Percentiles rank a stretch among this genome's conserved stretches.
Conservation (phyloP, 2,113 vertebrate species). For the Larimichthys polyactis region DNA sequence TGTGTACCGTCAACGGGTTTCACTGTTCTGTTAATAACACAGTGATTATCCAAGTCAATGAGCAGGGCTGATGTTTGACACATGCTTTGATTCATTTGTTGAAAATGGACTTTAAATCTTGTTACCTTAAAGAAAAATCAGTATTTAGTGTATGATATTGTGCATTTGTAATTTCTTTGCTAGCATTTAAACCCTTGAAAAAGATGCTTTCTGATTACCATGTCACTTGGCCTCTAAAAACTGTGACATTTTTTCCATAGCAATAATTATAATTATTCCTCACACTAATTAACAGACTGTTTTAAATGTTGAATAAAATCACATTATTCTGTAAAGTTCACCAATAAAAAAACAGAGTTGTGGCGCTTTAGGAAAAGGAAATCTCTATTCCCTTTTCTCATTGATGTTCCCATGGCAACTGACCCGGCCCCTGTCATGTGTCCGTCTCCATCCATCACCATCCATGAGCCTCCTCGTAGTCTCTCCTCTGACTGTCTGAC, state of each 20-base stretch:
- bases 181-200: background rate
- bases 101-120: background rate
- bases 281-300: background rate
- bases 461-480: conserved; percentile 16
- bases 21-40: background rate
- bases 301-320: background rate
- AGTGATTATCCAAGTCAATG: background rate
- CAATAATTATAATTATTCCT: background rate
- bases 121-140: background rate
- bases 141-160: background rate
- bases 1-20: background rate
- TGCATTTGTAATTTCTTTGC: background rate
- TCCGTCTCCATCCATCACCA: conserved; percentile 38
- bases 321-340: background rate
- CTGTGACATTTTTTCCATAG: too few species aligned
- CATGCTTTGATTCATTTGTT: background rate
- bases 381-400: background rate
- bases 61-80: background rate
- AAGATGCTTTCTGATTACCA: too few species aligned
- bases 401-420: conserved; percentile 67
- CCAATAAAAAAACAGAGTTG: background rate
- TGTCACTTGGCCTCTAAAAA: too few species aligned
- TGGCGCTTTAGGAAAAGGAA: background rate
- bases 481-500: conserved; percentile 29
- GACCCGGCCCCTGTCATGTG: conserved; percentile 27